These are phyloP conservation scores for Rhadinocentrus ornatus DNA, from an alignment of 2,797 vertebrate genomes.

Conservation along the genomic window DNA sequence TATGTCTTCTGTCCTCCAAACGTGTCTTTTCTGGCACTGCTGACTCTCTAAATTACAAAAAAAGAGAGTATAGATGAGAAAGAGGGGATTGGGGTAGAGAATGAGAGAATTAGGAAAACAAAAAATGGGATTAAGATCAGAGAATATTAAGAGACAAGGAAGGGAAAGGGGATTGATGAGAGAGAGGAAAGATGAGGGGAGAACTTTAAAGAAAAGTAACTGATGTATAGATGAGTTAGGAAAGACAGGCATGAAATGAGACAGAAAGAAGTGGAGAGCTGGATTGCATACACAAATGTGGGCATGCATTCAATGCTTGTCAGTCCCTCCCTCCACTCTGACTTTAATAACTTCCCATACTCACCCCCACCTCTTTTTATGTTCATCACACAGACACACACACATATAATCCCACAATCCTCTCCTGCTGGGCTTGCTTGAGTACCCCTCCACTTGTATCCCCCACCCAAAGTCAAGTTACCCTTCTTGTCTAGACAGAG, in stretches of 20 bases:
- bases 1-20: slow-evolving; percentile 62
- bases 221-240: slow-evolving; percentile 38
- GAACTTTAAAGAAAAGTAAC: slow-evolving; percentile 18
- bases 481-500: slow-evolving; percentile 52
- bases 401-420: slow-evolving; percentile 78
- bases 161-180: slow-evolving; percentile 9
- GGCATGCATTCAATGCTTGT: slow-evolving; percentile 54
- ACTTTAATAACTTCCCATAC: slow-evolving; percentile 72
- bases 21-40: slow-evolving; percentile 49
- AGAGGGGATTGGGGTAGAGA: slow-evolving; percentile 20
- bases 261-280: slow-evolving; percentile 44
- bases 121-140: slow-evolving; percentile 57
- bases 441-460: slow-evolving; percentile 54
- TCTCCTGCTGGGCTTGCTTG: slow-evolving; percentile 62
- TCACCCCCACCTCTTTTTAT: slow-evolving; percentile 21
- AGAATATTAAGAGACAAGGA: slow-evolving; percentile 36
- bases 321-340: slow-evolving; percentile 60
- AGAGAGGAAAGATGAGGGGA: slow-evolving; percentile 21
- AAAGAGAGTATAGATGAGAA: slow-evolving; percentile 14
- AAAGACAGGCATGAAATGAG: slow-evolving; percentile 41
- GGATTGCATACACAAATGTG: slow-evolving; percentile 66
- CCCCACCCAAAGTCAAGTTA: slow-evolving; percentile 55
- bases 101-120: slow-evolving; percentile 50
- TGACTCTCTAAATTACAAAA: slow-evolving; percentile 53
- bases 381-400: slow-evolving; percentile 44